Base-by-base conservation (phyloP, 2,888 invertebrate genomes). In the Neoascia interrupta region DNA sequence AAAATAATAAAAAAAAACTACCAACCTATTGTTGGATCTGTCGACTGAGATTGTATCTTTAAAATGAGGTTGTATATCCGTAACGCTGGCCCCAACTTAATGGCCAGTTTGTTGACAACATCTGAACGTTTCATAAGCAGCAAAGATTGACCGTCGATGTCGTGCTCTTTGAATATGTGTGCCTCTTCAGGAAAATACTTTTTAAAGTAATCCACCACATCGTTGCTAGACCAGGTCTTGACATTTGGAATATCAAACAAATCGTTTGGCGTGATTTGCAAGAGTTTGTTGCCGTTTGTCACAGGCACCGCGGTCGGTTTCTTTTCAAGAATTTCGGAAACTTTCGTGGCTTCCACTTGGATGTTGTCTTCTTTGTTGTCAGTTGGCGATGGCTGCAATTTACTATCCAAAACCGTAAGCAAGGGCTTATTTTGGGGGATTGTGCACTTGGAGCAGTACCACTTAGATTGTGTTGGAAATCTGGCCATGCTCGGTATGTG, bases 71-170 rank as follows among this genome's bases (percentile, higher is more conserved):
- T 92, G 84, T 95, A 96, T 36, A 97, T 91, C 84, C 96, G 95
- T 43, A 97, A 90, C 3, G 97, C 97, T 41, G 96, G 96, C 0
- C 97, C 97, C 10, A 98, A 90, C 79, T 95, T 94, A 15, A 98
- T 89, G 36, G 94, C 93, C 74, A 98, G 90, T 28, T 95, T 94
- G 70, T 92, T 93, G 2, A 97, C 91, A 18, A 98, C 95, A 86
- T 97, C 97, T 34, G 92, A 92, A 81, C 97, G 91, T 83, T 94
- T 93, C 87, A 98, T 92, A 84, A 98, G 91, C 73, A 97, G 90
- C 60, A 98, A 88, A 0, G 96, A 95, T 84, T 93, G 92, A 0
- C 98, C 98, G 90, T 98, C 98, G 80, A 98, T 96, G 86, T 97
- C 96, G 91, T 97, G 96, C 81, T 95, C 93, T 85, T 92, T 92